Conservation (phyloP, 2,113 vertebrate genomes). For the Morone saxatilis region DNA sequence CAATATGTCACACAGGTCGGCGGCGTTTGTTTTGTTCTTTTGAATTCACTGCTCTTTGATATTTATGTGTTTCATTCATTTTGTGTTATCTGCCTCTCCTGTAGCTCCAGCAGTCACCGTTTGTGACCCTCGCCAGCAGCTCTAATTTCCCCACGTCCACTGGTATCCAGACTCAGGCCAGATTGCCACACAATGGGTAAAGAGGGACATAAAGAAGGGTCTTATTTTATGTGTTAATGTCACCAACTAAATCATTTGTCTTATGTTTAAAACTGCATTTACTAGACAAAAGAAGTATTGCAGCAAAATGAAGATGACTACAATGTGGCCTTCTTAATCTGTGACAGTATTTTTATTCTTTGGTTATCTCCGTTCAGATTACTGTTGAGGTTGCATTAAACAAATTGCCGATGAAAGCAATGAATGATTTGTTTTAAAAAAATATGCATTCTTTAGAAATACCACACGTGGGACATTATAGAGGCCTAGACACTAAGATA, state of each 20-base stretch:
- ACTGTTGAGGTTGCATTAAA: too few species aligned
- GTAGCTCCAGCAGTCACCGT: conserved; percentile 92
- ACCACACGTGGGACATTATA: too few species aligned
- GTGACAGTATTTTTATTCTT: too few species aligned
- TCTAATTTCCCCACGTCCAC: conserved; percentile 88
- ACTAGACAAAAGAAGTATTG: not conserved
- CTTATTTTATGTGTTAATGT: not conserved
- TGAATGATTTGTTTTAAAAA: too few species aligned
- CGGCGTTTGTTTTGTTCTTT: not conserved
- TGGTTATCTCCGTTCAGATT: too few species aligned
- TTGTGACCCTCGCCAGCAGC: conserved; percentile 94
- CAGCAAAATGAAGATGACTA: not conserved
- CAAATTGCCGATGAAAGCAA: too few species aligned
- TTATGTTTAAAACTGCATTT: not conserved
- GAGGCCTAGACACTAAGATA: too few species aligned
- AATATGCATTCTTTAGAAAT: too few species aligned
- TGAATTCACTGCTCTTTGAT: not conserved
- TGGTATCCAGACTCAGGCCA: conserved; percentile 92
- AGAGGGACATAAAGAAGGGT: conserved; percentile 27
- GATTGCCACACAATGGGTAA: conserved; percentile 95
- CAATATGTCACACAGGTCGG: conserved; percentile 97
- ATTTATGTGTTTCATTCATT: not conserved
- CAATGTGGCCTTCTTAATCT: too few species aligned
- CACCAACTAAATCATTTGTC: not conserved
- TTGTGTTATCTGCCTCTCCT: conserved; percentile 21